A percentile compares a stretch with the other conserved stretches of the same genome.
phyloP scores from a whole-genome alignment of 1,140 invertebrate genomes.

The Araneus ventricosus region DNA sequence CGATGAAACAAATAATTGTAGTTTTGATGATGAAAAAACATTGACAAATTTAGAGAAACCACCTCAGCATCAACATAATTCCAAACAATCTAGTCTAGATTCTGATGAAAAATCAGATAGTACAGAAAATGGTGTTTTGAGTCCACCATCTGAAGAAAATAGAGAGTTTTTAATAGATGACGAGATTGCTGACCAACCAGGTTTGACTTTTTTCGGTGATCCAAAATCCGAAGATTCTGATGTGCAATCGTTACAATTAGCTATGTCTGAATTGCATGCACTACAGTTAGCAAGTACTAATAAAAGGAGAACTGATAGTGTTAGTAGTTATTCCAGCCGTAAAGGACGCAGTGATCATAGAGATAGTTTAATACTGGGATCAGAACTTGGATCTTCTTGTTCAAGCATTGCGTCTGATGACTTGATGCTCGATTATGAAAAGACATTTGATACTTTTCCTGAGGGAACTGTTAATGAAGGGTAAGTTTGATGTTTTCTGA shows the following conservation, averaged over 20 bases:
- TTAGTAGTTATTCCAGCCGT: slow-evolving; percentile 48
- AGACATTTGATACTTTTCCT: slow-evolving; percentile 73
- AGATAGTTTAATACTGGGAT: slow-evolving; percentile 59
- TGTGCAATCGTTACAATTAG: slow-evolving; percentile 65
- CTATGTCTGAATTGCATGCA: slow-evolving; percentile 68
- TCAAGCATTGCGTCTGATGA: slow-evolving; percentile 79
- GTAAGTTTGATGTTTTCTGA: neutral
- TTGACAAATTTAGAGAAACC: slow-evolving; percentile 31
- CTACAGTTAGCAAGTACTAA: slow-evolving; percentile 64
- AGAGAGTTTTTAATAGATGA: slow-evolving; percentile 91
- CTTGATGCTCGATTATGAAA: slow-evolving; percentile 79
- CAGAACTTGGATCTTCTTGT: slow-evolving; percentile 77
- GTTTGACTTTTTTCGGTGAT: slow-evolving; percentile 84
- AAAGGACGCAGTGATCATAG: slow-evolving; percentile 52
- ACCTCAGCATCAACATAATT: neutral
- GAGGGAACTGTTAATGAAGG: slow-evolving; percentile 72
- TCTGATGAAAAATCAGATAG: slow-evolving; percentile 72
- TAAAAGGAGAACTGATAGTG: slow-evolving; percentile 64
- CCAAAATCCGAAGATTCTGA: slow-evolving; percentile 53
- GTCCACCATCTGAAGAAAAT: slow-evolving; percentile 80
- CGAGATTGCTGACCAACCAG: slow-evolving; percentile 94
- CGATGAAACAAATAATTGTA: neutral
- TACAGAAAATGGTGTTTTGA: slow-evolving; percentile 55
- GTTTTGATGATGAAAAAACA: slow-evolving; percentile 30
- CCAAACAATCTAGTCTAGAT: slow-evolving; percentile 70